Percentiles rank a stretch among this genome's conserved stretches.
Conservation (phyloP, 2,888 invertebrate genomes). For the Dasysyrphus albostriatus region DNA sequence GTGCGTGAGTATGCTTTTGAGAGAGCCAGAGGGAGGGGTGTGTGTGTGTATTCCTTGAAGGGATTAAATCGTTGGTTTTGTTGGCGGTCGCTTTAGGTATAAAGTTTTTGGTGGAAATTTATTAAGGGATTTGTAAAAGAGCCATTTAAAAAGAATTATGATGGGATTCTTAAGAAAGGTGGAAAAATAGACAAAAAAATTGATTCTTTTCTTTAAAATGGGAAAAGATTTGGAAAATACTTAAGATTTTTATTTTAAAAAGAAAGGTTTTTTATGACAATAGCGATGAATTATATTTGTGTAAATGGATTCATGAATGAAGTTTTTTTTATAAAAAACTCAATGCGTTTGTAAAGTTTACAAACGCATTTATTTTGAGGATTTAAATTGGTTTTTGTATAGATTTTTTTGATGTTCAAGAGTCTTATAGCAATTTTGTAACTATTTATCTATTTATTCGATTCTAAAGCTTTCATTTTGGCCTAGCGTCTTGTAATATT, state of each 20-base stretch:
- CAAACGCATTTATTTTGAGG: no score
- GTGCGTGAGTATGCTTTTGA: conserved; percentile 56
- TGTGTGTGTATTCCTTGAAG: not conserved
- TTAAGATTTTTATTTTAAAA: not conserved
- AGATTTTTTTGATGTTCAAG: no score
- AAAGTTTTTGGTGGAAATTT: conserved; percentile 35
- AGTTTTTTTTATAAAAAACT: no score
- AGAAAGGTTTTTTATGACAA: not conserved
- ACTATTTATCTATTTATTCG: no score
- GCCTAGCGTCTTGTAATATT: no score
- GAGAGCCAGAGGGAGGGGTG: conserved; percentile 6
- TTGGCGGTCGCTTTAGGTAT: not conserved
- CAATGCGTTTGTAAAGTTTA: no score
- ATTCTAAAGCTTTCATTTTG: no score
- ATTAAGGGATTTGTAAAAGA: conserved; percentile 47
- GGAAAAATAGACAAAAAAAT: not conserved
- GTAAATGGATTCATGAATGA: not conserved
- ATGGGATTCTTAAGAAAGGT: conserved; percentile 2
- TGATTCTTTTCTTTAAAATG: not conserved
- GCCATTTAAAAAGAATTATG: conserved; percentile 32
- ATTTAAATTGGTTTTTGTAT: no score
- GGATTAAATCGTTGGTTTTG: conserved; percentile 4
- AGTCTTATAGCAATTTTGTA: no score
- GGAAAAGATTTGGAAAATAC: not conserved
- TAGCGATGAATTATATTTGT: not conserved